phyloP scores from a whole-genome alignment of 2,113 vertebrate genomes.

The Callithrix jacchus region DNA sequence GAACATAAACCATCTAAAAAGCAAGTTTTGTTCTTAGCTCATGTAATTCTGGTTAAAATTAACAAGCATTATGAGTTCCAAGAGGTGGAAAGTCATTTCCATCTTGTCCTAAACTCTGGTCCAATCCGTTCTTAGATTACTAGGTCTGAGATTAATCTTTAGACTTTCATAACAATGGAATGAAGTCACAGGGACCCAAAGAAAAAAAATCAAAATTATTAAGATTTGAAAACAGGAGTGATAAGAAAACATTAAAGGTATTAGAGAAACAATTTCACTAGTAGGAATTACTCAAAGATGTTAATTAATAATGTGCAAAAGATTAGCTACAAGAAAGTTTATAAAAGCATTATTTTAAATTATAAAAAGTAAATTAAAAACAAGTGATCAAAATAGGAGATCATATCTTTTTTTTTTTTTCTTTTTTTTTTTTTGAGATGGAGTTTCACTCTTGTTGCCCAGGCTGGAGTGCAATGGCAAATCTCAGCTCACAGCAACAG shows the following conservation, averaged over 20 bases:
- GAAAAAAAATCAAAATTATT: background rate
- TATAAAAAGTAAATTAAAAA: background rate
- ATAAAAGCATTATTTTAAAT: background rate
- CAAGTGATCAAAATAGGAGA: background rate
- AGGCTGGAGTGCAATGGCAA: too few relatives aligned
- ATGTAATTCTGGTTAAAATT: background rate
- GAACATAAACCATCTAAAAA: background rate
- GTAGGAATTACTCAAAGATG: background rate
- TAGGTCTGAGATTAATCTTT: background rate
- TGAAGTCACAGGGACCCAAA: background rate
- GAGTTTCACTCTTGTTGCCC: too few relatives aligned
- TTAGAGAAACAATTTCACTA: background rate
- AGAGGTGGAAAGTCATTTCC: background rate
- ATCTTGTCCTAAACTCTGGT: background rate
- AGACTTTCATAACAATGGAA: background rate
- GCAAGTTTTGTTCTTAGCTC: background rate
- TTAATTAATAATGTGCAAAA: background rate
- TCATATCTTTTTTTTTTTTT: background rate
- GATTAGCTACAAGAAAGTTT: background rate
- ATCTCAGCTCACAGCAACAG: too few relatives aligned
- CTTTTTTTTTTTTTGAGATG: too few relatives aligned
- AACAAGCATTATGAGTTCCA: background rate
- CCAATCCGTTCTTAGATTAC: background rate
- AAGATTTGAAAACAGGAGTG: background rate
- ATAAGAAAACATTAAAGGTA: background rate